These are phyloP conservation scores for Galleria mellonella DNA, from an alignment of 1,140 invertebrate genomes.

Conservation along the genomic window DNA sequence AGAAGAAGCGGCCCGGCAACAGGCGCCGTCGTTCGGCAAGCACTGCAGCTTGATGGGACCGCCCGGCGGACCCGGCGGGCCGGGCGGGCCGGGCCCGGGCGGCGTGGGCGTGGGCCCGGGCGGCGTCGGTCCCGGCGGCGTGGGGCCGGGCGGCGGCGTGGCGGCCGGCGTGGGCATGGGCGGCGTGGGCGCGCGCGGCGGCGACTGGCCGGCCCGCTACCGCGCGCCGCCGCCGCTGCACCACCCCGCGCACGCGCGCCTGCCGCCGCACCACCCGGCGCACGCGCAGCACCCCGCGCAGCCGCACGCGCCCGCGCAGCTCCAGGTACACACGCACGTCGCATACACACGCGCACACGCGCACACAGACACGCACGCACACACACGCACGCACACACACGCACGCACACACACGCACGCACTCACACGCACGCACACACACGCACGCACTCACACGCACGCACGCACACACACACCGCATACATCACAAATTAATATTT, in stretches of 20 bases:
- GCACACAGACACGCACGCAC: too few relatives aligned
- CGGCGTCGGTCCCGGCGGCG: conserved; percentile 42
- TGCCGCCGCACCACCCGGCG: conserved; percentile 52
- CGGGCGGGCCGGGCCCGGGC: conserved; percentile 78
- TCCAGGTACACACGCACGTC: conserved; percentile 20
- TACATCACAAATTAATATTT: too few relatives aligned
- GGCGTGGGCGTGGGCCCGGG: conserved; percentile 52
- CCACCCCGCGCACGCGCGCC: not conserved
- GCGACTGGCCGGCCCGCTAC: conserved; percentile 40
- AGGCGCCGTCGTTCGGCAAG: conserved; percentile 83
- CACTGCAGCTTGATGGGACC: conserved; percentile 62
- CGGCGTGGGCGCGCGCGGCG: conserved; percentile 51
- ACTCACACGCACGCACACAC: too few relatives aligned
- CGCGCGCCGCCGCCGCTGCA: conserved; percentile 42
- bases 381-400: conserved; percentile 15
- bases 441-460: too few relatives aligned
- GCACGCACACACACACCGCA: too few relatives aligned
- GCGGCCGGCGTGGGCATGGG: conserved; percentile 39
- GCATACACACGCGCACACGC: conserved; percentile 9
- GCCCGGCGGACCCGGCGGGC: conserved; percentile 75
- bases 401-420: too few relatives aligned
- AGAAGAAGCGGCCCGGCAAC: conserved; percentile 89
- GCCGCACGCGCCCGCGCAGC: conserved; percentile 32
- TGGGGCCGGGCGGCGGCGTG: conserved; percentile 57
- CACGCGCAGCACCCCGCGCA: conserved; percentile 69